Evolutionary conservation across 2,113 vertebrate genomes (phyloP), one percentile per base, ranked within the genome.

Genomic region (Tachysurus fulvidraco): DNA sequence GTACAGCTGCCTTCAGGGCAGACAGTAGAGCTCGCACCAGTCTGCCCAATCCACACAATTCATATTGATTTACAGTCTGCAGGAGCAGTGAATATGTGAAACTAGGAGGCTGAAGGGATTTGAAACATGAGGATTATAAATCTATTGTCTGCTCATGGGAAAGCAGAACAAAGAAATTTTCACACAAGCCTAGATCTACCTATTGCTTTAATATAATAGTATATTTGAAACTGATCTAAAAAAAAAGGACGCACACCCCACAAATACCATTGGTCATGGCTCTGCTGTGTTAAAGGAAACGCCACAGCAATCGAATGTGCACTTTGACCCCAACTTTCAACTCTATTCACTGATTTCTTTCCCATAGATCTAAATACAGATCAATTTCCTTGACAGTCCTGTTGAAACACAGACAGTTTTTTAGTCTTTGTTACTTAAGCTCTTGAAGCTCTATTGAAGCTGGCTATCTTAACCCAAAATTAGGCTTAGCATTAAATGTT

Each of bases 51-150:
- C 62, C 77, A 71, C 85, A 86, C 69, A 80, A 69, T 64, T 64
- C 78, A 57, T 87, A 84, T 84, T 82, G 87, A 88, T 87, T 87
- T 87, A 88, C 83, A 87, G 74, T 23, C 30, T 73, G 74, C 74
- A 64, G 76, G 78, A 64, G 81, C 81, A 50, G 85, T 81, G 76
- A 23, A 81, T 87, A 83, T 85, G 88, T 83, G 85, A 85, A 86
- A 55, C 76, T 83, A 83, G 83, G 60, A 76, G 85, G 79, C 76
- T 83, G 77, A 69, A 87, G 85, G 55, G 69, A 82, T 52, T 46
- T 78, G 89, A 89, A 90, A 90, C 65, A 79, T 87, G 89, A 92
- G 91, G 83, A 90, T 88, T 90, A 87, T 81, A 84, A 86, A 90
- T 85, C 89, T 86, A 88, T 91, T 92, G 91, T 91, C 83, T 78